phyloP scores from a whole-genome alignment of 2,797 vertebrate genomes.

The Pelodytes ibericus region DNA sequence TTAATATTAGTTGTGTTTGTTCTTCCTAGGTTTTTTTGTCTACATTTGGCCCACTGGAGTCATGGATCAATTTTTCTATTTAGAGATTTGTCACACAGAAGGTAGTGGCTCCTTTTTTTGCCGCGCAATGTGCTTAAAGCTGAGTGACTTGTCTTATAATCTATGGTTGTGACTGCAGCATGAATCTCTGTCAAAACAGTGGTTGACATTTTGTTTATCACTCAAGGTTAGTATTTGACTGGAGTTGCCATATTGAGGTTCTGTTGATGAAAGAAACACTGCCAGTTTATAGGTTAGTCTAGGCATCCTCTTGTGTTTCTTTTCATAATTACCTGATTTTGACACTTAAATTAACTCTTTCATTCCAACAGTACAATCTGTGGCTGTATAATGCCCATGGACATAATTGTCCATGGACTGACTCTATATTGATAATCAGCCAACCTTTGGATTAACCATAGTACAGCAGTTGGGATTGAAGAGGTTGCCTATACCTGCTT shows the following conservation, averaged over 20 bases:
- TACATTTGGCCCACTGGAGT: no score
- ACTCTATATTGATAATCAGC: no score
- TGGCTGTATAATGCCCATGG: not conserved
- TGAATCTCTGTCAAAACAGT: not conserved
- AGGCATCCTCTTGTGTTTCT: not conserved
- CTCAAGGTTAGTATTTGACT: constrained; percentile 5
- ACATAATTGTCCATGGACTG: not conserved
- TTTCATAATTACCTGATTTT: not conserved
- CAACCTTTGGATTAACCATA: not conserved
- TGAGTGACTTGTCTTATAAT: not conserved
- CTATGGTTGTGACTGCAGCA: not conserved
- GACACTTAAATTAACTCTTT: not conserved
- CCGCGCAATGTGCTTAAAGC: not conserved
- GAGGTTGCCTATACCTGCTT: no score
- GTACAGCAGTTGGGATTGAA: no score
- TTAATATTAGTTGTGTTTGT: not conserved
- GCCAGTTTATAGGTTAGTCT: not conserved
- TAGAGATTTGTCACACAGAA: no score
- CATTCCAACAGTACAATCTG: not conserved
- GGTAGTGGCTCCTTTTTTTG: not conserved
- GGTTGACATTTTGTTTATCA: not conserved
- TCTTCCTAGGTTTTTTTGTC: not conserved
- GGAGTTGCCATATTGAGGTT: not conserved
- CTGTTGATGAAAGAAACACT: not conserved
- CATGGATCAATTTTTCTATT: no score